phyloP scores from a whole-genome alignment of 2,888 invertebrate genomes.

The Idaea biselata region DNA sequence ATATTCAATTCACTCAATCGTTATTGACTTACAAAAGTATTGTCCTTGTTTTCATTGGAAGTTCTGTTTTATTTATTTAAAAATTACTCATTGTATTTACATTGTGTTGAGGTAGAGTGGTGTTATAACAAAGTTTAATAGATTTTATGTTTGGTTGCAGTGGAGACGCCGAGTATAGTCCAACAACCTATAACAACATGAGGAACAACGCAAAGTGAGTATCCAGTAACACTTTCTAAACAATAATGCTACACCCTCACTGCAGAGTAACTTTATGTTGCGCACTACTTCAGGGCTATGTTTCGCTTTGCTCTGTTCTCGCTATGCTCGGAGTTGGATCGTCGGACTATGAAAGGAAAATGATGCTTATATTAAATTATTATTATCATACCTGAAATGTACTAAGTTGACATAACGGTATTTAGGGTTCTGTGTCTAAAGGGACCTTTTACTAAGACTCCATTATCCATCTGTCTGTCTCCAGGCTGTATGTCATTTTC shows the following conservation, averaged over 20 bases:
- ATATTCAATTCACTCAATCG: background rate
- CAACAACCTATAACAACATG: conserved; percentile 72
- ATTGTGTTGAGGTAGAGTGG: conserved; percentile 5
- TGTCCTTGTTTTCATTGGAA: conserved; percentile 6
- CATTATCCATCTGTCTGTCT: no score
- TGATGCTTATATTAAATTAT: no score
- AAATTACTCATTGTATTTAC: conserved; percentile 8
- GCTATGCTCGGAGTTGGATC: no score
- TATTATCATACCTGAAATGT: no score
- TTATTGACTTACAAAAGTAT: background rate
- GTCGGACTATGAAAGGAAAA: no score
- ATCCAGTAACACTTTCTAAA: conserved; percentile 8
- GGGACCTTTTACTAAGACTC: background rate
- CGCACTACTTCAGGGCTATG: no score
- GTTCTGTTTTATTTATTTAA: conserved; percentile 9
- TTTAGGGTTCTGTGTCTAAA: no score
- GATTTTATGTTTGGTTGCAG: conserved; percentile 48
- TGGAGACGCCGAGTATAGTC: conserved; percentile 66
- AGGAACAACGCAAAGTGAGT: conserved; percentile 72
- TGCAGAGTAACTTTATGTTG: no score
- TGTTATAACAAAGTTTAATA: conserved; percentile 5
- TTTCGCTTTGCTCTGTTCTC: no score
- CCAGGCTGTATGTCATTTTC: no score
- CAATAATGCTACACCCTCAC: no score
- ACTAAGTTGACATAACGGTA: no score